phyloP scores from a whole-genome alignment of 2,888 invertebrate genomes.

The Catocala fraxini region DNA sequence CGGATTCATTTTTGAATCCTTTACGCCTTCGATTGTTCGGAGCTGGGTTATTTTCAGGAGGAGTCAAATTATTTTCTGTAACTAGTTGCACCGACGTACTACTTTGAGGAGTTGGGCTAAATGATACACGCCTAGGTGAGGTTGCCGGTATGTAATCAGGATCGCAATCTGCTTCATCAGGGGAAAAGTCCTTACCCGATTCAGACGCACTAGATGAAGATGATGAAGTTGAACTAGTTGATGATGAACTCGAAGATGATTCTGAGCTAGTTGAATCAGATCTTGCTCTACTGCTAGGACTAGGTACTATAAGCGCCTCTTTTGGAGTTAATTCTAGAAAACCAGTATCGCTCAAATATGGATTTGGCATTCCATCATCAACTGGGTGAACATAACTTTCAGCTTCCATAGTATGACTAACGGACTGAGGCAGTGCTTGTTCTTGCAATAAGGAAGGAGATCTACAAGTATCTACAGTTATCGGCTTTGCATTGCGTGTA shows the following conservation, averaged over 20 bases:
- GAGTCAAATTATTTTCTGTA: constrained; percentile 5
- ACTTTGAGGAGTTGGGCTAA: constrained; percentile 23
- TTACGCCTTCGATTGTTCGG: constrained; percentile 16
- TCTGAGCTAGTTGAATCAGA: constrained; percentile 23
- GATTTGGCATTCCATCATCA: constrained; percentile 17
- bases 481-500: constrained; percentile 20
- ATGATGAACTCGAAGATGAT: constrained; percentile 29
- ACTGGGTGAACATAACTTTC: constrained; percentile 10
- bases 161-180: constrained; percentile 25
- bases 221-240: constrained; percentile 21
- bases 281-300: constrained; percentile 29
- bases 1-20: constrained; percentile 2
- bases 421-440: constrained; percentile 15
- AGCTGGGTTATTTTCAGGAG: constrained; percentile 5
- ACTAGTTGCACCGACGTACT: background rate
- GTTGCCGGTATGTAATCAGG: constrained; percentile 23
- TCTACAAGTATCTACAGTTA: constrained; percentile 24
- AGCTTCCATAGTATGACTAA: too few relatives aligned
- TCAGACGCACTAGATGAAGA: constrained; percentile 23
- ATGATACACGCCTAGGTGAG: constrained; percentile 24
- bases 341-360: constrained; percentile 22
- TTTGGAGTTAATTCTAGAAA: constrained; percentile 23
- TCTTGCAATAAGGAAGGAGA: constrained; percentile 32
- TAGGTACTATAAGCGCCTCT: constrained; percentile 8
- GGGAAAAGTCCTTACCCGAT: constrained; percentile 28